Conservation (phyloP, 2,797 vertebrate species). For the Rhyacichthys aspro region DNA sequence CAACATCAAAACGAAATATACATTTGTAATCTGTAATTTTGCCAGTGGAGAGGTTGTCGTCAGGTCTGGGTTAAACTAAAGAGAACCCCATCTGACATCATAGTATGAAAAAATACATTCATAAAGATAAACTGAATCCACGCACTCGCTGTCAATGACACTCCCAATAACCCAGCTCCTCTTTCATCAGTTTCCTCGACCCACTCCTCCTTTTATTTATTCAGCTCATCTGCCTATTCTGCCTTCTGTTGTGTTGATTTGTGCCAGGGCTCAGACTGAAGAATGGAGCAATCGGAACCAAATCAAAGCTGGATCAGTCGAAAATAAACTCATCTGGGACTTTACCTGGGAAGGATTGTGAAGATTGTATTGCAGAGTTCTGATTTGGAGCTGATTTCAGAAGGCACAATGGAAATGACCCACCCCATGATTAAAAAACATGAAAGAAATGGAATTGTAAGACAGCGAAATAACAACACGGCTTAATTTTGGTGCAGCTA, state of each 20-base stretch:
- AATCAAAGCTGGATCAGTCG: conserved; percentile 14
- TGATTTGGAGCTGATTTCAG: background rate
- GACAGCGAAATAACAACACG: background rate
- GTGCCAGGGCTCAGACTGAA: conserved; percentile 14
- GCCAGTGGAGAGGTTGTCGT: too few species aligned
- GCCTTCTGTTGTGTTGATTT: conserved; percentile 30
- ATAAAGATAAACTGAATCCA: conserved; percentile 4
- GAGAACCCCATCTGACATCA: background rate
- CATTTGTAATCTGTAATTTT: too few species aligned
- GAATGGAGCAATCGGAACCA: conserved; percentile 12
- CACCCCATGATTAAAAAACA: conserved; percentile 2
- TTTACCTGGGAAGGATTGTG: background rate
- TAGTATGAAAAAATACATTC: conserved; percentile 5
- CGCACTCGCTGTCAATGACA: conserved; percentile 12
- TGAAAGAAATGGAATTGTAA: background rate
- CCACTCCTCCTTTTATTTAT: conserved; percentile 33
- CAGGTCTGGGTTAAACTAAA: background rate
- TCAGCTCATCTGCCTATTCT: conserved; percentile 31
- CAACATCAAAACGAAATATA: too few species aligned
- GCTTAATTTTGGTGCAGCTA: background rate
- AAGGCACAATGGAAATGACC: background rate
- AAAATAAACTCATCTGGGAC: conserved; percentile 7
- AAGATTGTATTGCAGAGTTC: background rate
- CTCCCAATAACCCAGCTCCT: conserved; percentile 36
- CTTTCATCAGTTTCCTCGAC: conserved; percentile 35